Evolutionary conservation across 2,797 vertebrate genomes (phyloP), one percentile per base, ranked within the genome.

Genomic region (Rhinella marina): DNA sequence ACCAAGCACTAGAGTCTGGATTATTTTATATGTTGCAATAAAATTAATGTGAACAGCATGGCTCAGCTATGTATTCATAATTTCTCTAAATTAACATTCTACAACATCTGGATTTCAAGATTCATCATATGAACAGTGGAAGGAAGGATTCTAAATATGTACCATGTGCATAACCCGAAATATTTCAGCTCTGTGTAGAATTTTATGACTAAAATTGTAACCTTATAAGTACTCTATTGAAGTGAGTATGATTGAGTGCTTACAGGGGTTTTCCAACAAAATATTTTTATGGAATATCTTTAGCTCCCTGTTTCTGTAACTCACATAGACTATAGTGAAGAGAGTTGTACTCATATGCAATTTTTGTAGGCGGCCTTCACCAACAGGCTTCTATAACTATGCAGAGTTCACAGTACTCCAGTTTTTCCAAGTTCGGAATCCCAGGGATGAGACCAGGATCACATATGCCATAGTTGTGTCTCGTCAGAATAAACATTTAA

Each of bases 31-130:
- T 75, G n/a, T n/a, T 50, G 52, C 72, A 23, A 75, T 75, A 50
- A 75, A 75, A 50, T 50, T 75, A 75, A 75, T 75, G 21, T 50
- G 41, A 75, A 75, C 72, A 12, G 21, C 72, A 75, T 75, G 72
- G 16, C 48, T n/a, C 21, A 3, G 41, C 41, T 50, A 75, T 21
- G 52, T 82, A 82, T 68, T 75, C 64, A 82, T 50, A 10, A 68
- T 25, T 68, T 10, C 41, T 17, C 62, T 48, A 50, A 62, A 41
- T 81, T 61, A 64, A 81, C 57, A 62, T 64, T 68, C 68, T 68
- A 82, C 21, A 82, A 68, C 81, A 82, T 82, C 81, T 82, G 81
- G 57, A 62, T 82, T 50, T 41, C 48, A 52, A 66, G 62, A 62
- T 82, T 82, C 27, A 82, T 6, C 48, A 68, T 52, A n/a, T 48